These are phyloP conservation scores for Microtus ochrogaster DNA, from an alignment of 2,113 vertebrate species.

Conservation along the genomic window DNA sequence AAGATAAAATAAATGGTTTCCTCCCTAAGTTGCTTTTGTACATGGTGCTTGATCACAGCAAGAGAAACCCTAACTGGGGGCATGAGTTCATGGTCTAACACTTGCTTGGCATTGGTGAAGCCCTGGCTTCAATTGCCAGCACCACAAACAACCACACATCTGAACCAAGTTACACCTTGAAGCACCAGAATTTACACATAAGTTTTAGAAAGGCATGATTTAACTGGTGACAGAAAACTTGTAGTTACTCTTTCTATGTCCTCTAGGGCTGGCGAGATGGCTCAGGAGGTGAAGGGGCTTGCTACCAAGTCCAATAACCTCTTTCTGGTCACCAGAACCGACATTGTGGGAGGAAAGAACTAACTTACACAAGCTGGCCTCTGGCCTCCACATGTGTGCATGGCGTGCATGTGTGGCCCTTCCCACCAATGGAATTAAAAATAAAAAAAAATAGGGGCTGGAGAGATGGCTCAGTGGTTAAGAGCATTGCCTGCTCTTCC, in stretches of 20 bases:
- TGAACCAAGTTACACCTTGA: too few relatives aligned
- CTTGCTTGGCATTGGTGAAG: neutral
- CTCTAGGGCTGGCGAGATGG: neutral
- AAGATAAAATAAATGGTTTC: neutral
- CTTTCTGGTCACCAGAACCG: neutral
- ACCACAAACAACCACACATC: neutral
- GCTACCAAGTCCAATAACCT: neutral
- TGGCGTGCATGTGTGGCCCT: neutral
- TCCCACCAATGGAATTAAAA: neutral
- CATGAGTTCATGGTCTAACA: neutral
- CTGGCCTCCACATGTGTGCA: neutral
- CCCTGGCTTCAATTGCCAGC: neutral
- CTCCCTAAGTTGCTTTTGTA: neutral
- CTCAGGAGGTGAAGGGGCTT: neutral
- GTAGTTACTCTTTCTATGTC: neutral
- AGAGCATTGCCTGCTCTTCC: too few relatives aligned
- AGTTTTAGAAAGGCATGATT: neutral
- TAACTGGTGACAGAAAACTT: neutral
- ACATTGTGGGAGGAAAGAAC: neutral
- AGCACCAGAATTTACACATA: neutral
- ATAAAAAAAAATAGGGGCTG: neutral
- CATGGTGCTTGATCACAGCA: too few relatives aligned
- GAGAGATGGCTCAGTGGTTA: too few relatives aligned
- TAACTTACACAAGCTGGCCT: neutral
- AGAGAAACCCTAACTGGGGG: neutral